Evolutionary conservation across 2,797 vertebrate species (phyloP).

Genomic region (Novumbra hubbsi): DNA sequence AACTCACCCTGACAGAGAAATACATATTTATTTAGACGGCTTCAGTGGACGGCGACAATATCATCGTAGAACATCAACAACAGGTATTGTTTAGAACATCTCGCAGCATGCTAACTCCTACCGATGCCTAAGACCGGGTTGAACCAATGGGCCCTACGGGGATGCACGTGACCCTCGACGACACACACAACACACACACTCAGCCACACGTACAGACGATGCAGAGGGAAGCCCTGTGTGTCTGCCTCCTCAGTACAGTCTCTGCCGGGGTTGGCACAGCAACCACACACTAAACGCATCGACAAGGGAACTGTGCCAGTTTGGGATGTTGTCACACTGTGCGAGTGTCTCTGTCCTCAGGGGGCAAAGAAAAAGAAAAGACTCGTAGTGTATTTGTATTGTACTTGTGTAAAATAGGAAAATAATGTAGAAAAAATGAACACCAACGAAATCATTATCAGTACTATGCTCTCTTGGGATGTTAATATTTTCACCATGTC

Average conservation of each 20-base stretch:
- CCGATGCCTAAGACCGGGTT: neutral
- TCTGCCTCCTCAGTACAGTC: neutral
- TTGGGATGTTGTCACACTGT: too few relatives aligned
- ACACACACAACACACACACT: neutral
- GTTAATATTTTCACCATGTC: too few relatives aligned
- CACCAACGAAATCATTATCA: too few relatives aligned
- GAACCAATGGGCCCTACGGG: neutral
- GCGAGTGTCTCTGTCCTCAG: too few relatives aligned
- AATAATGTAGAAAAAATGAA: too few relatives aligned
- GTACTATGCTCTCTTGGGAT: too few relatives aligned
- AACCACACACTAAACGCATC: neutral
- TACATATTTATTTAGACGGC: constrained; percentile 6
- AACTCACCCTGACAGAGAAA: constrained; percentile 34
- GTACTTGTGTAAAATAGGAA: too few relatives aligned
- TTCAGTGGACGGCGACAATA: constrained; percentile 34
- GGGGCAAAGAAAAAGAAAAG: too few relatives aligned
- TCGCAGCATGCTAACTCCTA: constrained; percentile 5
- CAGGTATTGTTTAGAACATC: neutral
- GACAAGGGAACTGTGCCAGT: neutral
- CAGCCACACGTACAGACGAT: neutral
- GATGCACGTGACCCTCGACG: neutral
- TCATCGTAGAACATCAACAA: neutral
- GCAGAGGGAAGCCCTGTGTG: neutral
- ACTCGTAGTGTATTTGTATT: too few relatives aligned
- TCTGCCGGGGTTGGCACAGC: neutral